These are phyloP conservation scores for Coremacera marginata DNA, from an alignment of 2,888 invertebrate species.

Conservation along the genomic window DNA sequence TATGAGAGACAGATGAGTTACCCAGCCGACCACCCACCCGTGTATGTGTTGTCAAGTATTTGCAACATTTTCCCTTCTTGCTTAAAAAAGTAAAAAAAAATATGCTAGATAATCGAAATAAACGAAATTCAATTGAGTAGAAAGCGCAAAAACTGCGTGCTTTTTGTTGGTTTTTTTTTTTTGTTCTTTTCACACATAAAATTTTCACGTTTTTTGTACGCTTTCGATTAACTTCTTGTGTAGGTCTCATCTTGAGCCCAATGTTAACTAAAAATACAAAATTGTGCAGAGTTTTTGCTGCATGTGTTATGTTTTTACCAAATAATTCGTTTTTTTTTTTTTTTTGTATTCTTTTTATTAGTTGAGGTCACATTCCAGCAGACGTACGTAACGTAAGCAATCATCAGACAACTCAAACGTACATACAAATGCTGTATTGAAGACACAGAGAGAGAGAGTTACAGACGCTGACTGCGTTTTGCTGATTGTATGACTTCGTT, in stretches of 20 bases:
- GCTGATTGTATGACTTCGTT: constrained; percentile 4
- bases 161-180: background rate
- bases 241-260: background rate
- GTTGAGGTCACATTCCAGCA: constrained; percentile 29
- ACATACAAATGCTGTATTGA: background rate
- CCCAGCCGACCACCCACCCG: no score
- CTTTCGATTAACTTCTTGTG: background rate
- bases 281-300: background rate
- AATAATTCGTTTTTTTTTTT: background rate
- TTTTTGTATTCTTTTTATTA: background rate
- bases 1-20: no score
- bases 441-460: no score
- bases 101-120: no score
- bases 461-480: background rate
- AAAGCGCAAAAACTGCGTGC: no score
- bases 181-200: background rate
- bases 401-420: background rate
- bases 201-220: background rate
- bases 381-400: background rate
- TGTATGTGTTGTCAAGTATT: no score
- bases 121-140: no score
- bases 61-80: no score
- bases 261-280: constrained; percentile 2
- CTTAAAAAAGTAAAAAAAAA: no score
- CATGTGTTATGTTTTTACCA: background rate